Conservation (phyloP, 2,113 vertebrate species). For the Riparia riparia region DNA sequence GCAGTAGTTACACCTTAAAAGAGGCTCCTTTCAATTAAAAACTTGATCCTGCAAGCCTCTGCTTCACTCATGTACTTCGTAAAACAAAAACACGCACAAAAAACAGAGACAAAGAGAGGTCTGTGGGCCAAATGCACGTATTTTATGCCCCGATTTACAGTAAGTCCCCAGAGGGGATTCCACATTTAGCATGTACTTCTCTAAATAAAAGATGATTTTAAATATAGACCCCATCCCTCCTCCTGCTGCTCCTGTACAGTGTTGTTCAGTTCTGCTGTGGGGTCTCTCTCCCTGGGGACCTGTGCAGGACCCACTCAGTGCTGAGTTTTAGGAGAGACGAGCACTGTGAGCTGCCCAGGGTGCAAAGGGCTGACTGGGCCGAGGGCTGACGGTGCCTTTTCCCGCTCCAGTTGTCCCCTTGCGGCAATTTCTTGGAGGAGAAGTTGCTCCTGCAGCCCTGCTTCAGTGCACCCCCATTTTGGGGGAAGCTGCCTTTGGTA, state of each 20-base stretch:
- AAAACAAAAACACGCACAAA: background rate
- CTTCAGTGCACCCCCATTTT: background rate
- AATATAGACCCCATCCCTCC: background rate
- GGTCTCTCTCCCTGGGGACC: background rate
- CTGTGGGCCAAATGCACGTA: accelerated
- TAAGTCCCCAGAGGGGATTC: background rate
- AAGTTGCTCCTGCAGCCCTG: background rate
- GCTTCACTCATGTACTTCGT: background rate
- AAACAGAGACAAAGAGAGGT: background rate
- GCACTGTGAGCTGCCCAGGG: background rate
- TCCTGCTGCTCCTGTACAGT: background rate
- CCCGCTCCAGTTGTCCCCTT: background rate
- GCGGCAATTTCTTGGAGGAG: background rate
- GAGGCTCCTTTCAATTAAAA: background rate
- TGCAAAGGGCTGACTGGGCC: background rate
- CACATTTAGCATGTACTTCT: background rate
- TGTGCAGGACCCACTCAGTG: background rate
- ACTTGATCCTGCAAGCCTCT: background rate
- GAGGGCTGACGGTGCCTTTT: background rate
- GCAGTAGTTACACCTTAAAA: background rate
- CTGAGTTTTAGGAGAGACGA: background rate
- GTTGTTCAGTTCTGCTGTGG: background rate
- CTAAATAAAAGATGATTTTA: background rate
- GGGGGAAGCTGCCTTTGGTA: background rate
- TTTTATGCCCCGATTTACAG: background rate